These are phyloP conservation scores for Colletes collaris DNA, from an alignment of 2,888 invertebrate species.

Conservation along the genomic window DNA sequence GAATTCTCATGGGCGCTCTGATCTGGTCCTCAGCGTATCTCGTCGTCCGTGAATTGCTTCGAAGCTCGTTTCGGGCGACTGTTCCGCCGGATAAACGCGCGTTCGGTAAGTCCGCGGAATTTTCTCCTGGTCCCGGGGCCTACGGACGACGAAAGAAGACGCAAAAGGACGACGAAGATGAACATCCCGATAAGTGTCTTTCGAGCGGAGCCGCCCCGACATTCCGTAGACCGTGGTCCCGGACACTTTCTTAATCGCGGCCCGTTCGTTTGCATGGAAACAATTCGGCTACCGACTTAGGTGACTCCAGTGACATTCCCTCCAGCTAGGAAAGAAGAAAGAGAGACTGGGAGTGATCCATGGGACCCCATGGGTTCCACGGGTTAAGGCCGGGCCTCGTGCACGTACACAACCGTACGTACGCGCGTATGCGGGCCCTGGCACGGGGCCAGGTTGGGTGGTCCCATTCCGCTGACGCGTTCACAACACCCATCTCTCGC, in stretches of 20 bases:
- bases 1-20: not conserved
- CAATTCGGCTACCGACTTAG: slow-evolving; percentile 74
- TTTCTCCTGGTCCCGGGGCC: slow-evolving; percentile 24
- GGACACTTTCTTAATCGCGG: slow-evolving; percentile 73
- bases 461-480: slow-evolving; percentile 82
- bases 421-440: slow-evolving; percentile 73
- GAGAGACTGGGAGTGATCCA: slow-evolving; percentile 66
- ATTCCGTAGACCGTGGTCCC: slow-evolving; percentile 57
- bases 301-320: slow-evolving; percentile 70
- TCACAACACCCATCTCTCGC: slow-evolving; percentile 80
- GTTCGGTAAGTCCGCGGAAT: slow-evolving; percentile 39
- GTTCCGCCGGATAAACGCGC: slow-evolving; percentile 12
- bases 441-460: slow-evolving; percentile 80
- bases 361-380: slow-evolving; percentile 73
- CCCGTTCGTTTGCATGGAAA: slow-evolving; percentile 72
- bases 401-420: slow-evolving; percentile 48
- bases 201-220: slow-evolving; percentile 58
- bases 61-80: not conserved
- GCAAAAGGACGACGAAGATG: slow-evolving; percentile 63
- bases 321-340: slow-evolving; percentile 54
- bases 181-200: slow-evolving; percentile 67
- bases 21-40: too few relatives aligned
- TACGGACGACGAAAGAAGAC: slow-evolving; percentile 40
- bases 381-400: slow-evolving; percentile 56
- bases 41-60: too few relatives aligned